A percentile compares a stretch with the other conserved stretches of the same genome.
These are phyloP conservation scores for Molanna angustata DNA, from an alignment of 2,888 invertebrate genomes.

Conservation along the genomic window DNA sequence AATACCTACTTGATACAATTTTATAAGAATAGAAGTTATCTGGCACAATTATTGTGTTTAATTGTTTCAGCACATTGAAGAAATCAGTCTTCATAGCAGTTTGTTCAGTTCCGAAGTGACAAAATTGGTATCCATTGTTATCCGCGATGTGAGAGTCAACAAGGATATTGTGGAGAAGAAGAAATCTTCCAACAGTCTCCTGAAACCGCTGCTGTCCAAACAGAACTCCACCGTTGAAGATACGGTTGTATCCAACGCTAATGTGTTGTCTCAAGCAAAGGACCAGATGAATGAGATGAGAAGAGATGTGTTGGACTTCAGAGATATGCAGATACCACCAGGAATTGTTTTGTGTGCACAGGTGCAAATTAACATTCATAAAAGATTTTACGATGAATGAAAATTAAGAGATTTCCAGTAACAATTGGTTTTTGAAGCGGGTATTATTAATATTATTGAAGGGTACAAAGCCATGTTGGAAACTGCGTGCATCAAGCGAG, in stretches of 20 bases:
- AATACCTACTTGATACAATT: too few relatives aligned
- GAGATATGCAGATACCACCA: slow-evolving; percentile 73
- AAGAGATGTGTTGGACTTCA: slow-evolving; percentile 59
- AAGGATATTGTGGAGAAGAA: slow-evolving; percentile 63
- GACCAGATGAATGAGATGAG: slow-evolving; percentile 36
- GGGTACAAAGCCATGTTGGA: too few relatives aligned
- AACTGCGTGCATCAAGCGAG: too few relatives aligned
- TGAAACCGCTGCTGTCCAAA: slow-evolving; percentile 51
- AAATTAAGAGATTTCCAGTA: too few relatives aligned
- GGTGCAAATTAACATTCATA: too few relatives aligned
- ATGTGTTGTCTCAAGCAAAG: slow-evolving; percentile 36
- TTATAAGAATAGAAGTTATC: too few relatives aligned
- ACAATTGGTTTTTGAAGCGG: too few relatives aligned
- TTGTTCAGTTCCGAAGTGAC: slow-evolving; percentile 86
- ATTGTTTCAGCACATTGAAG: slow-evolving; percentile 71
- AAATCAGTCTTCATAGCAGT: slow-evolving; percentile 81
- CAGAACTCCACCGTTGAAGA: slow-evolving; percentile 42
- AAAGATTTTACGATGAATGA: too few relatives aligned
- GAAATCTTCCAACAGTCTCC: slow-evolving; percentile 40
- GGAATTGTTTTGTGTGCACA: slow-evolving; percentile 81
- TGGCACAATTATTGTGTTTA: too few relatives aligned
- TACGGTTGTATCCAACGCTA: slow-evolving; percentile 34
- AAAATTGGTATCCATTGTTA: slow-evolving; percentile 78
- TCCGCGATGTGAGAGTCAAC: slow-evolving; percentile 76
- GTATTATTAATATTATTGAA: too few relatives aligned